A percentile compares a stretch with the other conserved stretches of the same genome.
Evolutionary conservation across 2,888 invertebrate genomes (phyloP).

Genomic region (Pterostichus madidus): DNA sequence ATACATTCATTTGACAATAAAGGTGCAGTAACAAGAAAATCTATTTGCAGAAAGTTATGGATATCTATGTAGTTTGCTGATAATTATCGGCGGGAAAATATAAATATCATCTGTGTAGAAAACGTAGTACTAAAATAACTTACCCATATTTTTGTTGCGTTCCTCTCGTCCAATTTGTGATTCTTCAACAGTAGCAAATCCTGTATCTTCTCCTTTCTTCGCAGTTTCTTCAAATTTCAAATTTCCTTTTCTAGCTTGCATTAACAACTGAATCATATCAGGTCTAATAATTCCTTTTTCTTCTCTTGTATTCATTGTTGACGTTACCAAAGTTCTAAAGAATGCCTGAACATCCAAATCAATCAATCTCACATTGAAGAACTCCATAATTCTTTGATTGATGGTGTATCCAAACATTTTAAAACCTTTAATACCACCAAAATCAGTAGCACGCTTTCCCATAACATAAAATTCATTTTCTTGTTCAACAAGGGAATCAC

Average conservation of each 20-base stretch:
- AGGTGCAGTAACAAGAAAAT: too few species aligned
- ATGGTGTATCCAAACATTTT: slow-evolving; percentile 41
- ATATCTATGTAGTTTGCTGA: too few species aligned
- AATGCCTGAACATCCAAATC: slow-evolving; percentile 73
- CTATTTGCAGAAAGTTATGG: too few species aligned
- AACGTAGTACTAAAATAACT: neutral
- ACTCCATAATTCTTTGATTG: slow-evolving; percentile 6
- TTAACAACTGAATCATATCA: slow-evolving; percentile 79
- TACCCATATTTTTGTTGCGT: slow-evolving; percentile 26
- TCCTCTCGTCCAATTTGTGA: slow-evolving; percentile 74
- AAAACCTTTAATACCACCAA: slow-evolving; percentile 29
- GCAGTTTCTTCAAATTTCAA: slow-evolving; percentile 68
- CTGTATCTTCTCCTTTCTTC: slow-evolving; percentile 73
- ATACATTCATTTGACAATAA: too few species aligned
- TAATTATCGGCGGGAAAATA: too few species aligned
- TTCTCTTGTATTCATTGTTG: slow-evolving; percentile 73
- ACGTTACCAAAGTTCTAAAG: slow-evolving; percentile 75
- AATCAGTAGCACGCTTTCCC: slow-evolving; percentile 70
- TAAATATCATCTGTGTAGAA: too few species aligned
- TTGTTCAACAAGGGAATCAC: slow-evolving; percentile 79
- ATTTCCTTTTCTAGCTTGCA: slow-evolving; percentile 77
- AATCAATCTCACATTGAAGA: slow-evolving; percentile 73
- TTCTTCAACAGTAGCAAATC: slow-evolving; percentile 77
- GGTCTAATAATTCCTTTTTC: slow-evolving; percentile 76
- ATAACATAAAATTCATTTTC: slow-evolving; percentile 79